A percentile compares a stretch with the other conserved stretches of the same genome.
Conservation (phyloP, 23 tunicate species). For the Halocynthia roretzi region DNA sequence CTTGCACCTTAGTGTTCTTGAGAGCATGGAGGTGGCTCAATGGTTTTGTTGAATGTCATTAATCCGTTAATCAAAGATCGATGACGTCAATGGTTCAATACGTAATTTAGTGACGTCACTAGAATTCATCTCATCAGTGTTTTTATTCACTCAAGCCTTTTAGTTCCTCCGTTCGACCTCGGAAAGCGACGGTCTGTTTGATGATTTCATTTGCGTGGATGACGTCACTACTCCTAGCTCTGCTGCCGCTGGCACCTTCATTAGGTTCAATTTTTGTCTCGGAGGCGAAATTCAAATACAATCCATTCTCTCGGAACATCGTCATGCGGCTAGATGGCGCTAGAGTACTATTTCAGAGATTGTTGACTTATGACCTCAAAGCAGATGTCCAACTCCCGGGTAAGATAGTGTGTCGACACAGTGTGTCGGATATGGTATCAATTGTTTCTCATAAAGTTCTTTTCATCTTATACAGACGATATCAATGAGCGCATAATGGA, state of each 20-base stretch:
- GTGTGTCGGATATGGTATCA: too few relatives aligned
- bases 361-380: constrained; percentile 5
- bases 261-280: constrained; percentile 2
- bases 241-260: constrained; percentile 14
- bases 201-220: constrained; percentile 15
- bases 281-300: constrained; percentile 10
- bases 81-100: background rate
- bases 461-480: too few relatives aligned
- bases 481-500: too few relatives aligned
- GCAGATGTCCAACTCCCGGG: background rate
- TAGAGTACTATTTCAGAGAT: background rate
- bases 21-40: background rate
- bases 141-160: constrained; percentile 31
- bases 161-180: constrained; percentile 19
- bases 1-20: background rate
- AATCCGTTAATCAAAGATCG: background rate
- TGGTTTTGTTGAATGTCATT: background rate
- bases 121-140: background rate
- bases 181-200: background rate
- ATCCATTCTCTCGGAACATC: constrained; percentile 15
- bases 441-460: too few relatives aligned
- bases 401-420: background rate
- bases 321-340: constrained; percentile 2
- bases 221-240: constrained; percentile 17
- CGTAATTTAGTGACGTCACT: too few relatives aligned